A percentile compares a stretch with the other conserved stretches of the same genome.
Evolutionary conservation across 2,113 vertebrate species (phyloP).

Genomic region (Ovis canadensis): DNA sequence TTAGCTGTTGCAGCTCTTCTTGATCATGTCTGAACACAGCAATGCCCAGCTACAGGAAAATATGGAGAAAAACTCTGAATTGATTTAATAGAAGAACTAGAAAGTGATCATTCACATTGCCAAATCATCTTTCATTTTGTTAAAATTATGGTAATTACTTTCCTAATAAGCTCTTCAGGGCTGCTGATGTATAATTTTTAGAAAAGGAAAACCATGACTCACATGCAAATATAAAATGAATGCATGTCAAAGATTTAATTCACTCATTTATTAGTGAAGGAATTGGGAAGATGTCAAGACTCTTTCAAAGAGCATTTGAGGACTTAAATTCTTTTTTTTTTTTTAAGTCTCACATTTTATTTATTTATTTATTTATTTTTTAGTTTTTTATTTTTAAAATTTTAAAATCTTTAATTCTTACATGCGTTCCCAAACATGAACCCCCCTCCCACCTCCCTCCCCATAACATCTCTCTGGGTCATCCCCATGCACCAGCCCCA

Average conservation of each 20-base stretch:
- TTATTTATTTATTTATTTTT: no score
- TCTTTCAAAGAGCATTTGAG: background rate
- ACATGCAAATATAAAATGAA: slow-evolving; percentile 11
- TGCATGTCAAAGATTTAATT: background rate
- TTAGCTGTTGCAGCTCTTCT: background rate
- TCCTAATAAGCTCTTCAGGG: background rate
- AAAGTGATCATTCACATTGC: background rate
- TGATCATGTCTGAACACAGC: background rate
- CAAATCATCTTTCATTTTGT: slow-evolving; percentile 7
- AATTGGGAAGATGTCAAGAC: background rate
- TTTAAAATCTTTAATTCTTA: no score
- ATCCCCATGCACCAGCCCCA: no score
- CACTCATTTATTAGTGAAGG: background rate
- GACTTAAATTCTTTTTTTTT: background rate
- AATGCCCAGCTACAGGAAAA: background rate
- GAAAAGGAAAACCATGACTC: slow-evolving; percentile 45
- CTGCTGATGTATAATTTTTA: background rate
- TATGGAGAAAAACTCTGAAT: background rate
- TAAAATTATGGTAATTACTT: background rate
- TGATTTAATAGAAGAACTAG: background rate
- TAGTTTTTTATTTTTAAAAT: no score
- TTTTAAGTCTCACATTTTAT: no score
- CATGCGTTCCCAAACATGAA: no score
- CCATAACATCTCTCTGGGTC: no score
- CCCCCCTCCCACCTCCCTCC: no score